phyloP scores from a whole-genome alignment of 2,113 vertebrate genomes.

The Sinocyclocheilus anophthalmus region DNA sequence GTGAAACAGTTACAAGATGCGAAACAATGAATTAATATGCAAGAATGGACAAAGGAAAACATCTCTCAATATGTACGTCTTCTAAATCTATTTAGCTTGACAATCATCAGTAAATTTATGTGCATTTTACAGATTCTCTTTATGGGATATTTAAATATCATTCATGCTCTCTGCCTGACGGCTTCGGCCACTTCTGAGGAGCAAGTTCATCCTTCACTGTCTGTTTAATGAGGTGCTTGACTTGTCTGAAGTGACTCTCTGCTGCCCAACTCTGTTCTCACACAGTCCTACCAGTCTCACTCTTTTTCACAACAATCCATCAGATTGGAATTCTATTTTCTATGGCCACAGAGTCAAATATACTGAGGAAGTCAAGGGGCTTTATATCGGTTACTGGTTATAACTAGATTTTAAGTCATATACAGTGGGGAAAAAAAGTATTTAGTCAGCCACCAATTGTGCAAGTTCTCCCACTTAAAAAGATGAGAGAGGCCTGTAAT shows the following conservation, averaged over 20 bases:
- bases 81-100: background rate
- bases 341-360: background rate
- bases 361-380: background rate
- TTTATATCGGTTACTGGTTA: background rate
- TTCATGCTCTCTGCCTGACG: constrained; percentile 36
- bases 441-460: too few relatives aligned
- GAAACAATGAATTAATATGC: background rate
- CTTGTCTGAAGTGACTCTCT: too few relatives aligned
- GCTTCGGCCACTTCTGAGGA: constrained; percentile 24
- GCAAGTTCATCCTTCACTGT: constrained; percentile 51
- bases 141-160: background rate
- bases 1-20: background rate
- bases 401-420: background rate
- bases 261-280: too few relatives aligned
- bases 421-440: too few relatives aligned
- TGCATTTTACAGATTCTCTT: constrained; percentile 37
- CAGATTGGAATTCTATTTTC: background rate
- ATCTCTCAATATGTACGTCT: background rate
- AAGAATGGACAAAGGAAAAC: background rate
- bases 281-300: too few relatives aligned
- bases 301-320: too few relatives aligned
- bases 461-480: too few relatives aligned
- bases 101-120: background rate
- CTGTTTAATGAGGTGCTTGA: constrained; percentile 48
- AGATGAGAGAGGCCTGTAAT: too few relatives aligned